Evolutionary conservation across 2,797 vertebrate species (phyloP).

Genomic region (Adelosebastes latens): DNA sequence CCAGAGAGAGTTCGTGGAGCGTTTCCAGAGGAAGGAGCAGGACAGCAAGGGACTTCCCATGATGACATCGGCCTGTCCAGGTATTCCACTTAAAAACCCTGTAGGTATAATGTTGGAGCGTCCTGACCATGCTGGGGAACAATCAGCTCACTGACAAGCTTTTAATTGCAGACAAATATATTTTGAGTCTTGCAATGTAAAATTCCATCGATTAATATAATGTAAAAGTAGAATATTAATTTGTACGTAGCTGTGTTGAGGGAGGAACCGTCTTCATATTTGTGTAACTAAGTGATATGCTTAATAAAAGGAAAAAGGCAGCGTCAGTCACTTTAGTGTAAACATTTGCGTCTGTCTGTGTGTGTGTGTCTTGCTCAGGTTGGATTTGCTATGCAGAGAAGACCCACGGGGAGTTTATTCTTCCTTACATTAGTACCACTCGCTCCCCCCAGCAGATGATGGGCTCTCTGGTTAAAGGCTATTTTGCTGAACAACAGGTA

Average conservation of each 20-base stretch:
- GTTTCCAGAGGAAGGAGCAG: slow-evolving; percentile 83
- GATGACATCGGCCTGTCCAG: slow-evolving; percentile 94
- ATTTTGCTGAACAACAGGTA: slow-evolving; percentile 90
- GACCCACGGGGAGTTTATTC: slow-evolving; percentile 91
- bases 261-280: neutral
- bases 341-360: neutral
- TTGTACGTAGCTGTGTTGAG: neutral
- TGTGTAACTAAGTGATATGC: neutral
- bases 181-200: neutral
- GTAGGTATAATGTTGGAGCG: neutral
- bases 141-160: neutral
- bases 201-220: neutral
- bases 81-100: slow-evolving; percentile 66
- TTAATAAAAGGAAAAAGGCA: neutral
- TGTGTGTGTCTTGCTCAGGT: slow-evolving; percentile 76
- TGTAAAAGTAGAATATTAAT: neutral
- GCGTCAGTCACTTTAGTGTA: neutral
- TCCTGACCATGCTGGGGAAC: neutral
- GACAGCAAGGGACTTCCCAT: slow-evolving; percentile 87
- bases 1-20: slow-evolving; percentile 90
- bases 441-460: slow-evolving; percentile 97
- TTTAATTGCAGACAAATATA: neutral
- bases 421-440: slow-evolving; percentile 92
- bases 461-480: slow-evolving; percentile 92
- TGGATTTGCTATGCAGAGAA: slow-evolving; percentile 99